Conservation (phyloP, 1,140 invertebrate species). For the Drosophila asahinai region DNA sequence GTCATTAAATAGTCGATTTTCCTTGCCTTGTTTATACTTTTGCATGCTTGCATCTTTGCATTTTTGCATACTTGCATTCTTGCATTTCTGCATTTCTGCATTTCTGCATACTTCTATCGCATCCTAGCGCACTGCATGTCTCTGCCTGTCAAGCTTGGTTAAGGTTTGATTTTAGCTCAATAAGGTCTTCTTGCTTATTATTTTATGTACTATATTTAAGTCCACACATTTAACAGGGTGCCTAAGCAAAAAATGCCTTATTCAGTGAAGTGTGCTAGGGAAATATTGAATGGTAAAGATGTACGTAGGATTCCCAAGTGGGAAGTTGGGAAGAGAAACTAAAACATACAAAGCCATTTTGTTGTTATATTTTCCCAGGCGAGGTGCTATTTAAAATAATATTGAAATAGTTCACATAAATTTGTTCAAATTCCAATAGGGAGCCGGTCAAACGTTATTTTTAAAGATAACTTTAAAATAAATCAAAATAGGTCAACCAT, state of each 20-base stretch:
- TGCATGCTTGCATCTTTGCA: conserved; percentile 7
- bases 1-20: conserved; percentile 34
- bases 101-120: not conserved
- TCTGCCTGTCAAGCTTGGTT: not conserved
- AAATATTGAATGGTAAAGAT: too few species aligned
- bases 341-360: too few species aligned
- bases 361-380: too few species aligned
- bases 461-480: not conserved
- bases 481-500: not conserved
- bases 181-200: not conserved
- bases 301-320: too few species aligned
- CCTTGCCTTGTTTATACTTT: conserved; percentile 18
- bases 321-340: too few species aligned
- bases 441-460: not conserved
- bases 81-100: not conserved
- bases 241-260: not conserved
- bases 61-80: not conserved
- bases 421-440: too few species aligned
- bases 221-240: not conserved
- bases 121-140: conserved; percentile 1
- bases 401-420: too few species aligned
- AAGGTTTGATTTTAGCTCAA: not conserved
- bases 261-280: too few species aligned
- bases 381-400: too few species aligned
- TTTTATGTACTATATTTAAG: not conserved